Evolutionary conservation across 2,113 vertebrate species (phyloP).

Genomic region (Poecile atricapillus): DNA sequence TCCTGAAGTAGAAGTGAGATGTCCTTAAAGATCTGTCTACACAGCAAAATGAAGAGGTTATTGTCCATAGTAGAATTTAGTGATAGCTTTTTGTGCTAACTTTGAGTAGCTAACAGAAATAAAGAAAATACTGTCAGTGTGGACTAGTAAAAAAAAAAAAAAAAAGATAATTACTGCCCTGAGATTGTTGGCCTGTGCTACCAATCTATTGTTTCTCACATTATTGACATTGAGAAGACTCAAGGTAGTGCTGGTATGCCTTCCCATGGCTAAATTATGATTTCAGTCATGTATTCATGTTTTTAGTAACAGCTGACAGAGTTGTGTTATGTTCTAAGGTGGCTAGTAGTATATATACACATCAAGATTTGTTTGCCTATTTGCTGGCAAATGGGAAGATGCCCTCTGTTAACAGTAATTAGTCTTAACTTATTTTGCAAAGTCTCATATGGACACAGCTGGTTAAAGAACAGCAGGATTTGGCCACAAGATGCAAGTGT

Average conservation of each 20-base stretch:
- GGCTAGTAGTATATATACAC: not conserved
- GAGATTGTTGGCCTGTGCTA: not conserved
- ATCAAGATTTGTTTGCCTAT: not conserved
- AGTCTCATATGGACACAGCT: not conserved
- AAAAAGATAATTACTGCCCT: not conserved
- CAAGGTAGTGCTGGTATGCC: not conserved
- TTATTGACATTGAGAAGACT: not conserved
- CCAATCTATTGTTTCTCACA: not conserved
- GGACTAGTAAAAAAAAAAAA: not conserved
- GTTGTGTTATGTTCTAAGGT: not conserved
- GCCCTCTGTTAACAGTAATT: not conserved
- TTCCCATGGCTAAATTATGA: not conserved
- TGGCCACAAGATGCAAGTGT: not conserved
- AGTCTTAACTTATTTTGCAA: not conserved
- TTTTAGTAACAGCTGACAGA: not conserved
- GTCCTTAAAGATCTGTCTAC: not conserved
- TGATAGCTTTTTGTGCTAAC: not conserved
- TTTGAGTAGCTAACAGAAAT: not conserved
- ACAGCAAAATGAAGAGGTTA: not conserved
- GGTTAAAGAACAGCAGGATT: not conserved
- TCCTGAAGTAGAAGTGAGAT: not conserved
- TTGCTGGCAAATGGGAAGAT: not conserved
- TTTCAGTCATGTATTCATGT: not conserved
- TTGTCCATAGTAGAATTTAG: not conserved
- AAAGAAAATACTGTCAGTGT: not conserved